Evolutionary conservation across 2,888 invertebrate genomes (phyloP), one percentile per base, ranked within the genome.

Genomic region (Tetrapedia diversipes): DNA sequence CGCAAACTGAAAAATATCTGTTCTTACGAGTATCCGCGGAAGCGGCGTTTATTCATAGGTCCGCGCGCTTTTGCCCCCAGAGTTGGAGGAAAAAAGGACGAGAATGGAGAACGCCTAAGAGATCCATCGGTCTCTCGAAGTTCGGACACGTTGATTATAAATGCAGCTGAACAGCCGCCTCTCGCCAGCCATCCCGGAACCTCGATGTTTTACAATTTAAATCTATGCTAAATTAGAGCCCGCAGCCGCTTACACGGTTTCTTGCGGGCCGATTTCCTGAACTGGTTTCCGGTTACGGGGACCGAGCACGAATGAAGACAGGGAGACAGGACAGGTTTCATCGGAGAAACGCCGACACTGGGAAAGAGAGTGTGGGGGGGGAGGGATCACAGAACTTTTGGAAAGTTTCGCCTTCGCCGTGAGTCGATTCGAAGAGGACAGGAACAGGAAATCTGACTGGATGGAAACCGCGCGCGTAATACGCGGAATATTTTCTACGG

Each of bases 1-100:
- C 81, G 65, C 75, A 65, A 72, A 41, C 59, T 68, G 78, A 79
- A 73, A 73, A 69, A 72, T 72, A 61, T 45, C 64, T 61, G 67
- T 59, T 32, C 56, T 60, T 57, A 43, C 57, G 53, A 60, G 43
- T 57, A 57, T 27, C 47, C 60, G 29, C 29, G 43, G 37, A 37
- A 27, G n/a, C 22, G 56, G 16, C 56, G 32, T 49, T 66, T 57
- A 65, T 66, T 57, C 43, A 34, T 29, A 4, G 29, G 6, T 1
- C 11, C 4, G 14, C 14, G 32, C 11, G 11, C 34, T 11, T 10
- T 22, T 2, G 7, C 53, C 34, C 19, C 47, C 37, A 1, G 10
- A 10, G 41, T 32, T 34, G 34, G 4, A 0, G 37, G 29, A 14
- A 11, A 56, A n/a, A 19, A 11, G 4, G 4, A 47, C 22, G 27